Conservation (phyloP, 2,797 vertebrate species). For the Triplophysa bombifrons region DNA sequence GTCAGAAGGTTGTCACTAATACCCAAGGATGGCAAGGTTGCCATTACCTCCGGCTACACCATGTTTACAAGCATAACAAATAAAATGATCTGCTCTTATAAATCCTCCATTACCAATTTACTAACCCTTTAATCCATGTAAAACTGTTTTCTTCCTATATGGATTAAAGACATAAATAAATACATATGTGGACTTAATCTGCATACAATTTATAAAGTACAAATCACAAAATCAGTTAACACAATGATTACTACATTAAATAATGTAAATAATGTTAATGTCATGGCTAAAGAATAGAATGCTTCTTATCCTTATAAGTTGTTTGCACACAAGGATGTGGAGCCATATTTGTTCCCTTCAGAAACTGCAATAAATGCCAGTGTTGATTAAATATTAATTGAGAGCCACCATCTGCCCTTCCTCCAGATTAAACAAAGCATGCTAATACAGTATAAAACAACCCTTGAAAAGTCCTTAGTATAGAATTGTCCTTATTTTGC, state of each 20-base stretch:
- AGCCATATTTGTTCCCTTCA: slow-evolving; percentile 56
- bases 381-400: slow-evolving; percentile 69
- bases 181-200: background rate
- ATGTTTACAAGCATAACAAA: background rate
- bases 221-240: background rate
- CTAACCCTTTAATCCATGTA: background rate
- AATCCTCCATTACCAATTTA: background rate
- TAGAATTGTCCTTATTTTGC: slow-evolving; percentile 32
- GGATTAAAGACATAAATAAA: background rate
- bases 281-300: background rate
- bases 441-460: slow-evolving; percentile 45
- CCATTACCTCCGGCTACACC: background rate
- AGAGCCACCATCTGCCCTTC: slow-evolving; percentile 57
- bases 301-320: background rate
- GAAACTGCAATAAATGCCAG: slow-evolving; percentile 56
- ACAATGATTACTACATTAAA: no score
- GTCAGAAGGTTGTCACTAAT: background rate
- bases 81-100: background rate
- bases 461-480: slow-evolving; percentile 57
- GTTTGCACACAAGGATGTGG: slow-evolving; percentile 56
- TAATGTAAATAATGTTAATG: background rate
- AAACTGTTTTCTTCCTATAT: slow-evolving; percentile 4
- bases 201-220: background rate
- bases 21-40: background rate
- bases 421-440: slow-evolving; percentile 60